phyloP scores from a whole-genome alignment of 1,140 invertebrate genomes.

The Apis florea region DNA sequence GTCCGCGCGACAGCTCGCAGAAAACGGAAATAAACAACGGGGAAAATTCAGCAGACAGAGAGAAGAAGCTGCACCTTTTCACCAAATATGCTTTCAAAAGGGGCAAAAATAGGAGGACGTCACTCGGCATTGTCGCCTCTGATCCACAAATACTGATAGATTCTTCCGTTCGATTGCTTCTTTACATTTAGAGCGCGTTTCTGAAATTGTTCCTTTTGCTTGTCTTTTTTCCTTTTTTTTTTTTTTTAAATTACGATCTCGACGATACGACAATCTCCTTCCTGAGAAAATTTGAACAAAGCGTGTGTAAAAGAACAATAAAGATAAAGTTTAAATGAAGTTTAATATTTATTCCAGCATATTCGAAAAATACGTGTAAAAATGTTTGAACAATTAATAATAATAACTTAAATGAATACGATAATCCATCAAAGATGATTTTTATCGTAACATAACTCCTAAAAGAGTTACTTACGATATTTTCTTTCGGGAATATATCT shows the following conservation, averaged over 20 bases:
- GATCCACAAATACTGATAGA: background rate
- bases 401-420: too few species aligned
- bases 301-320: too few species aligned
- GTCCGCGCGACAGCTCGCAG: constrained; percentile 51
- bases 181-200: background rate
- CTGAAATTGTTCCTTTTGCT: background rate
- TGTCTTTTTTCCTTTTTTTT: background rate
- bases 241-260: background rate
- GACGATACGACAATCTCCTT: background rate
- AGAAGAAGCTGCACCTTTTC: constrained; percentile 22
- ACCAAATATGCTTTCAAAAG: constrained; percentile 10
- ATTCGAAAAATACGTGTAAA: too few species aligned
- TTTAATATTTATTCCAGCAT: too few species aligned
- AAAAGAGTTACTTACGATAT: background rate
- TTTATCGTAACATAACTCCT: too few species aligned
- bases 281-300: background rate
- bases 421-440: too few species aligned
- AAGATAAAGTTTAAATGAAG: too few species aligned
- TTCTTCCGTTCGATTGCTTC: background rate
- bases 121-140: background rate
- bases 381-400: too few species aligned
- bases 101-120: constrained; percentile 3
- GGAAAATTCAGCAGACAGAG: constrained; percentile 16
- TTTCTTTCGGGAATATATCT: too few species aligned
- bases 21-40: constrained; percentile 45